Base-by-base conservation (phyloP, 2,888 invertebrate species). In the Miltochrista miniata region DNA sequence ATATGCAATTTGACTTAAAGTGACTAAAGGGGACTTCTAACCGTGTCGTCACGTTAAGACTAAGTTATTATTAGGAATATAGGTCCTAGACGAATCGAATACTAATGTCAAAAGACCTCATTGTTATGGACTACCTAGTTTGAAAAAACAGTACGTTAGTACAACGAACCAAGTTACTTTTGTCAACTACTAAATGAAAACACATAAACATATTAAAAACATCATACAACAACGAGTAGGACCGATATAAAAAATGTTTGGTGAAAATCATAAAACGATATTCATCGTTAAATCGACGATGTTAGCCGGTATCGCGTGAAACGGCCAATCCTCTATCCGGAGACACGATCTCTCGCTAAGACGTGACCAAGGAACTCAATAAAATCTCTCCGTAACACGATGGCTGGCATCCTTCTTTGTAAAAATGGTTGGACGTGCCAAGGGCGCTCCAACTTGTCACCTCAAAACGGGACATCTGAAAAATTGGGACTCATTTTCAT, bases 321-420 rank as follows among this genome's bases (percentile, higher is more conserved):
- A 81, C 78, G 75, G 77, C 75, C 74, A 71, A 72, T 73, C 79
- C 79, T 81, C 66, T 70, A 72, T 72, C 73, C 73, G 70, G 78
- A 80, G 79, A 47, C 44, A 75, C 84, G 85, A 84, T 86, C 81
- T 85, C 82, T 81, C 69, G 73, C 73, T 56, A 64, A 70, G 77
- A 87, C 87, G 88, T 89, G 89, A 87, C 85, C 83, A 79, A 82
- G 76, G 72, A 76, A 69, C 72, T 79, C 80, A 83, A 86, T 88
- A 89, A 87, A 88, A 86, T 83, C 83, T 79, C 76, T 72, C 68
- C 71, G 70, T 79, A 83, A 73, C 62, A 68, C 69, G 70, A 58
- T 64, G 52, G 69, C 72, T 68, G 67, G 72, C 70, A 70, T 71
- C 74, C 72, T 64, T 68, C 66, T 71, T 74, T 82, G 77, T 80